A percentile compares a stretch with the other conserved stretches of the same genome.
phyloP scores from a whole-genome alignment of 2,888 invertebrate genomes.

The Drosophila anomelani region DNA sequence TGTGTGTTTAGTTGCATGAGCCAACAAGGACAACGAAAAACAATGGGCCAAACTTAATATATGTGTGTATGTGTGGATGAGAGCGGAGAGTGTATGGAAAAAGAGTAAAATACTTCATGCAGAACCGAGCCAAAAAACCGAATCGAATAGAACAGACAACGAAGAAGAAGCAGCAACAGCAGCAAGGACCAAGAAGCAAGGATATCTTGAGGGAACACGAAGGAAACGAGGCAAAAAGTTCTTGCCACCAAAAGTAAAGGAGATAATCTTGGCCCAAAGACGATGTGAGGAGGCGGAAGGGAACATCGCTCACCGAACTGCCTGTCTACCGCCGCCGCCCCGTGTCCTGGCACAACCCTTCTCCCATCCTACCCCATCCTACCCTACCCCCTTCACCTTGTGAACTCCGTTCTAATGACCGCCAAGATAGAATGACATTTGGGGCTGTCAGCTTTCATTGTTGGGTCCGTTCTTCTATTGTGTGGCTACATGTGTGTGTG shows the following conservation, averaged over 20 bases:
- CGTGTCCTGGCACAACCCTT: conserved; percentile 7
- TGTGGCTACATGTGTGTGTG: conserved; percentile 20
- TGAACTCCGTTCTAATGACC: conserved; percentile 80
- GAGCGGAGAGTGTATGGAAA: conserved; percentile 55
- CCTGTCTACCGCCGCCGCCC: neutral
- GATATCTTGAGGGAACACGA: neutral
- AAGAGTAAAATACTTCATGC: conserved; percentile 80
- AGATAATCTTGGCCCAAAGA: conserved; percentile 77
- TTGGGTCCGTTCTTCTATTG: conserved; percentile 66
- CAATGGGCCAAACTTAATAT: conserved; percentile 77
- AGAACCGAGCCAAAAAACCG: conserved; percentile 71
- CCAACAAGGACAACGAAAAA: conserved; percentile 79
- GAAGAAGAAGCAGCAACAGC: conserved; percentile 24
- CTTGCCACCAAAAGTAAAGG: conserved; percentile 80
- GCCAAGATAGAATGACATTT: conserved; percentile 82
- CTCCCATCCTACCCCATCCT: neutral
- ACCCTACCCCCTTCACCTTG: conserved; percentile 21
- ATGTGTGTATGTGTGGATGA: conserved; percentile 16
- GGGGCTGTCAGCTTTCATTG: conserved; percentile 80
- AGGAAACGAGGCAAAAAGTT: conserved; percentile 61
- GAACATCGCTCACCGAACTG: conserved; percentile 56
- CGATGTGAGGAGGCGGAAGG: conserved; percentile 59
- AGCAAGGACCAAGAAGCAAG: conserved; percentile 14
- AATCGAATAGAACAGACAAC: conserved; percentile 54
- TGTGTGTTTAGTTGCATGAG: conserved; percentile 68